These are phyloP conservation scores for Bolinopsis microptera DNA, from an alignment of 37 sponge, comb jelly and placozoan genomes.

Conservation along the genomic window DNA sequence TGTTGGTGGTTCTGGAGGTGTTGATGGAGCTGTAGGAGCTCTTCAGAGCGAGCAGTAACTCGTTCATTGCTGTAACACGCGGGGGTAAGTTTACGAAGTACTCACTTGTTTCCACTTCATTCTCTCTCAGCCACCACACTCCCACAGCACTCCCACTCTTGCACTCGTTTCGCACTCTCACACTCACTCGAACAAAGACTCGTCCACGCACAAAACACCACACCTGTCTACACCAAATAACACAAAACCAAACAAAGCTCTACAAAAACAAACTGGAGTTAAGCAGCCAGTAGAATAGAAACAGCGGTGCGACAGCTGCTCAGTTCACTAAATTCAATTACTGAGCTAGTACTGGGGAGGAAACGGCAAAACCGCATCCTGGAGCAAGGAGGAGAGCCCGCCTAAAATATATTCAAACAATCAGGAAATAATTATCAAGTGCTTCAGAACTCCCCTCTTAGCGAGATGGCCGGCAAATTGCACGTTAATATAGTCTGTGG, in stretches of 20 bases:
- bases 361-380: not conserved
- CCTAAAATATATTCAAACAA: not conserved
- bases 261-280: not conserved
- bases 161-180: not conserved
- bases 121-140: not conserved
- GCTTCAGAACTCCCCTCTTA: not conserved
- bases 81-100: too few relatives aligned
- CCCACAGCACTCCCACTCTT: not conserved
- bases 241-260: not conserved
- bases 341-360: not conserved
- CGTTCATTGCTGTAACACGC: slow-evolving; percentile 4
- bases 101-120: not conserved
- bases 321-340: not conserved
- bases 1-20: not conserved
- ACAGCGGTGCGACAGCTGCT: not conserved
- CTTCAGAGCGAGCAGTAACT: not conserved
- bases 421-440: not conserved
- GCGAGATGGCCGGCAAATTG: not conserved
- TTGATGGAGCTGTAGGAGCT: not conserved
- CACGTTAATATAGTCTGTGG: not conserved
- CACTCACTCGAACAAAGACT: not conserved
- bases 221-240: not conserved
- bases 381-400: not conserved
- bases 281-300: not conserved
- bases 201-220: not conserved